phyloP scores from a whole-genome alignment of 2,888 invertebrate species.

The Rosalia funebris region DNA sequence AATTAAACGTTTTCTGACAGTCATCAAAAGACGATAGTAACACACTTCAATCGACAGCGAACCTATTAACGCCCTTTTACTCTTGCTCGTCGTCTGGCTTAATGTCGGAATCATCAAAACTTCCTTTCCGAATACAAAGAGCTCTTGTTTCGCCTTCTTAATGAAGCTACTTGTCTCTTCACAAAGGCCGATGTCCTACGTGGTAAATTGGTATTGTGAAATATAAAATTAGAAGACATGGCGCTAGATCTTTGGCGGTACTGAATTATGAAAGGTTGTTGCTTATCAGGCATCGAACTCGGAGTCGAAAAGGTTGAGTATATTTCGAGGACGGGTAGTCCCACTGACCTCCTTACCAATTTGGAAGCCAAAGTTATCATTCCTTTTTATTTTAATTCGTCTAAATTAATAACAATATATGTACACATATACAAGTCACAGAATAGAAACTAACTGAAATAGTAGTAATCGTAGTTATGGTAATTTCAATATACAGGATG shows the following conservation, averaged over 20 bases:
- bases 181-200: slow-evolving; percentile 38
- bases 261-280: background rate
- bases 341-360: too few relatives aligned
- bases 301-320: too few relatives aligned
- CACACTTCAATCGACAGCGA: slow-evolving; percentile 7
- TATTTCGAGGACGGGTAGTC: too few relatives aligned
- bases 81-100: slow-evolving; percentile 32
- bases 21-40: background rate
- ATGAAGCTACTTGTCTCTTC: slow-evolving; percentile 35
- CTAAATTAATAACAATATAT: too few relatives aligned
- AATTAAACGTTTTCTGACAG: too few relatives aligned
- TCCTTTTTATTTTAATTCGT: too few relatives aligned
- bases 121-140: slow-evolving; percentile 53
- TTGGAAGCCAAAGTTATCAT: too few relatives aligned
- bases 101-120: slow-evolving; percentile 43
- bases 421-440: too few relatives aligned
- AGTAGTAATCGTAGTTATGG: too few relatives aligned
- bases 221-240: slow-evolving; percentile 15
- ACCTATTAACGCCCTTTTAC: slow-evolving; percentile 14
- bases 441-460: too few relatives aligned
- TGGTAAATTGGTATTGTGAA: slow-evolving; percentile 22
- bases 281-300: slow-evolving; percentile 17
- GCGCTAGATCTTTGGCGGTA: slow-evolving; percentile 1
- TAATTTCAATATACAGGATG: too few relatives aligned
- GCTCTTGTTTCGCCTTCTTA: slow-evolving; percentile 47